Conservation (phyloP, 2,888 invertebrate genomes). For the Microctonus hyperodae region DNA sequence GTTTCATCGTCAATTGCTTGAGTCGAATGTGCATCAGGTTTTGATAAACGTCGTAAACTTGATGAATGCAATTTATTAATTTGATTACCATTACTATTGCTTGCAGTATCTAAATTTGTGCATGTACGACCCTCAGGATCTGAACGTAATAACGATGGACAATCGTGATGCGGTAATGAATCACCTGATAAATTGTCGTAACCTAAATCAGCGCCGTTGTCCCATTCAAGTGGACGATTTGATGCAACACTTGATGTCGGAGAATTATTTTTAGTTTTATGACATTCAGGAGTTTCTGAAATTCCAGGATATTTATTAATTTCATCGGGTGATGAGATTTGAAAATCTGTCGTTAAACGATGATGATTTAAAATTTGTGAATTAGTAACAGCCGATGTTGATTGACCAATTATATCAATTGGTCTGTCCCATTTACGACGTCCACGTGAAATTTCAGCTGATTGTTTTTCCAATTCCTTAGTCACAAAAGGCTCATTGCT, state of each 20-base stretch:
- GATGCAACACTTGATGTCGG: conserved; percentile 80
- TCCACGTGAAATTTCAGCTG: conserved; percentile 48
- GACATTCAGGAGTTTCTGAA: conserved; percentile 20
- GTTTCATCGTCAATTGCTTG: conserved; percentile 41
- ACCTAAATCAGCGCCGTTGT: conserved; percentile 86
- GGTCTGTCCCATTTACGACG: conserved; percentile 60
- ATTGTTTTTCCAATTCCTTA: background rate
- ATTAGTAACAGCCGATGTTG: conserved; percentile 35
- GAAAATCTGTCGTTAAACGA: background rate
- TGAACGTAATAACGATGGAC: conserved; percentile 60
- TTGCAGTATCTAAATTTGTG: conserved; percentile 33
- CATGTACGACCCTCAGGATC: conserved; percentile 64
- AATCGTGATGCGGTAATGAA: conserved; percentile 48
- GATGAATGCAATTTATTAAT: conserved; percentile 35
- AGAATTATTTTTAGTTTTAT: conserved; percentile 66
- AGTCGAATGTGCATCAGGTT: conserved; percentile 59
- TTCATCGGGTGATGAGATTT: conserved; percentile 7
- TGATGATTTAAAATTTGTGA: background rate
- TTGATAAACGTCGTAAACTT: conserved; percentile 30
- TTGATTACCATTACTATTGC: conserved; percentile 8
- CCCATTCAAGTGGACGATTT: conserved; percentile 83
- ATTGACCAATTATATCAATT: conserved; percentile 58
- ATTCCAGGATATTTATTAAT: background rate
- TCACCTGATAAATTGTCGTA: conserved; percentile 70
- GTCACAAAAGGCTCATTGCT: background rate